Base-by-base conservation (phyloP, 2,113 vertebrate genomes). In the Psephotus haematonotus region DNA sequence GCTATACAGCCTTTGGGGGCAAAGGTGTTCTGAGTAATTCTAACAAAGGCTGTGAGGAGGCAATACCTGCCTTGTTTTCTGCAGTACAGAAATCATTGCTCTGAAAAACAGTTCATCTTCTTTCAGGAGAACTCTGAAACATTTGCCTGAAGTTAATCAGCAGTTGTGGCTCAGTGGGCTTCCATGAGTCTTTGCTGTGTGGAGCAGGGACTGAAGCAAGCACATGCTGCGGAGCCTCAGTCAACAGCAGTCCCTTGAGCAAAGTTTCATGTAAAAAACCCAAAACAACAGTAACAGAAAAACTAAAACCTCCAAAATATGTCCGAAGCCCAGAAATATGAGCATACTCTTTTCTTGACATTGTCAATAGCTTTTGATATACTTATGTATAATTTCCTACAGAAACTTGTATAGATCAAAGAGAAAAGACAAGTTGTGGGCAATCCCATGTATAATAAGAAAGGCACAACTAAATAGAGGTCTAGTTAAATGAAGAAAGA, bases 251-350 rank as follows among this genome's bases (percentile, higher is more conserved):
- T 37, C 50, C 37, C 39, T 14, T 16, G 10, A 67, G 62, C 20
- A 47, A 90, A 78, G 25, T 33, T 46, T 55, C 35, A 52, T 28
- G 70, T 17, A 24, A 87, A 81, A 57, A 10, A 13, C 20, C 25
- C 9, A 27, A 82, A 74, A 22, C 20, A n/a, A 16, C 6, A 31
- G 6, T 11, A 68, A n/a, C 4, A 52, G 35, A 55, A 64, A 76
- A 22, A 0, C 0, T 4, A 49, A 41, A 79, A 2, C 3, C 8
- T 10, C 5, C 8, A 6, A 69, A 89, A 43, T 11, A 35, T 6
- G 4, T 71, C 31, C 60, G 31, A 85, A 88, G 82, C 18, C 8
- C 16, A 29, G 24, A 80, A 74, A 52, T 41, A 27, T n/a, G 69
- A 59, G 23, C 27, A 27, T 46, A 44, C 2, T 10, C 4, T 24